Evolutionary conservation across 2,797 vertebrate species (phyloP), one percentile per base, ranked within the genome.

Genomic region (Ara ararauna): DNA sequence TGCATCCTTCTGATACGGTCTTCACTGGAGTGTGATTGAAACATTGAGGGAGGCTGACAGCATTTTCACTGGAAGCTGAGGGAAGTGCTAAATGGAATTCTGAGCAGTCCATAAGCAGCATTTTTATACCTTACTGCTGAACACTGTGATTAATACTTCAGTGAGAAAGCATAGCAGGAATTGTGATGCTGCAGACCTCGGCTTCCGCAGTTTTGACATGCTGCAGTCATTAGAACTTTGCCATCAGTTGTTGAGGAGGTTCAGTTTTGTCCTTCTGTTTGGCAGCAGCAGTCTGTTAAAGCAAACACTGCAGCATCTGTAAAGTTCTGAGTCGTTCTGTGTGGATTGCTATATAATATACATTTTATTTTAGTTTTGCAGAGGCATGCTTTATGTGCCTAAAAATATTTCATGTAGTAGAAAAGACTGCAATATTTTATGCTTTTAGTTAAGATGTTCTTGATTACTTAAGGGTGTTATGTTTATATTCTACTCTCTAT

Each of bases 201-300:
- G 13, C 75, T 86, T 80, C 66, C 64, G 82, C 45, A 30, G 64
- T 40, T 94, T 74, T 93, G 68, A 50, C 17, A 3, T 27, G 64
- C 42, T 95, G 54, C 44, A 75, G 32, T 92, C 11, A 7, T 81
- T 87, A 62, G 56, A 90, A 73, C 47, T 87, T 93, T 44, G 60
- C 76, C 38, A 36, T n/a, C 47, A 27, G 0, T 86, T 79, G 30
- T 38, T 73, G 44, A 38, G 27, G 38, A 61, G 64, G 38, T 76
- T 87, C 42, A 32, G n/a, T 80, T 83, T 79, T 91, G 50, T 80
- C 71, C 44, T 89, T 76, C 42, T 82, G 42, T 82, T 90, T 82
- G 56, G 70, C 42, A 50, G 12, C 51, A 93, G 60, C 40, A 70
- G 29, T 8, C 45, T 65, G 13, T 77, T 79, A 47, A 82, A 77